phyloP scores from a whole-genome alignment of 2,888 invertebrate species.

The Hydroisotoma schaefferi region DNA sequence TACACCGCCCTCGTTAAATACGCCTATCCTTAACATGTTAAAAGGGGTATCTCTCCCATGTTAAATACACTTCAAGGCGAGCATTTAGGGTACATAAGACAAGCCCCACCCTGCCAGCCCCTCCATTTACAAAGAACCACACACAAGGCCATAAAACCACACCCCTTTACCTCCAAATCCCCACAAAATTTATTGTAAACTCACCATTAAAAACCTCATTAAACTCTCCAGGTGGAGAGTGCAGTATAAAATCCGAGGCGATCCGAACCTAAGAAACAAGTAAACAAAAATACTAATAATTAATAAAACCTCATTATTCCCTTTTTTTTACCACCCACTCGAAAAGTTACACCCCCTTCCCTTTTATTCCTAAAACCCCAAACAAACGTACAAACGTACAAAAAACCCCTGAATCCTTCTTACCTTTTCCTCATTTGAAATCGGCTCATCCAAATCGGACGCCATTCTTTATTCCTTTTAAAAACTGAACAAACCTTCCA shows the following conservation, averaged over 20 bases:
- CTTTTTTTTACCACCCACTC: no score
- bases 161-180: no score
- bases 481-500: no score
- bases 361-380: not conserved
- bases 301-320: no score
- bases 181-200: conserved; percentile 36
- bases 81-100: no score
- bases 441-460: conserved; percentile 50
- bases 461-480: conserved; percentile 38
- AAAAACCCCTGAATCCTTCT: conserved; percentile 5
- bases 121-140: conserved; percentile 1
- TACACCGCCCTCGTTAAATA: no score
- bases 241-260: conserved; percentile 95
- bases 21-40: no score
- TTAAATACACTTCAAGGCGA: no score
- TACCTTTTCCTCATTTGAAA: conserved; percentile 51
- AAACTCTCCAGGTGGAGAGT: conserved; percentile 99
- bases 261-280: conserved; percentile 68
- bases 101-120: no score
- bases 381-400: not conserved
- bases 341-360: no score
- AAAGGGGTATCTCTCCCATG: no score
- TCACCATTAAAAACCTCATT: conserved; percentile 94
- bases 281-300: not conserved
- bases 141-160: conserved; percentile 5